Evolutionary conservation across 2,797 vertebrate genomes (phyloP).

Genomic region (Heteromormyrus szaboi): DNA sequence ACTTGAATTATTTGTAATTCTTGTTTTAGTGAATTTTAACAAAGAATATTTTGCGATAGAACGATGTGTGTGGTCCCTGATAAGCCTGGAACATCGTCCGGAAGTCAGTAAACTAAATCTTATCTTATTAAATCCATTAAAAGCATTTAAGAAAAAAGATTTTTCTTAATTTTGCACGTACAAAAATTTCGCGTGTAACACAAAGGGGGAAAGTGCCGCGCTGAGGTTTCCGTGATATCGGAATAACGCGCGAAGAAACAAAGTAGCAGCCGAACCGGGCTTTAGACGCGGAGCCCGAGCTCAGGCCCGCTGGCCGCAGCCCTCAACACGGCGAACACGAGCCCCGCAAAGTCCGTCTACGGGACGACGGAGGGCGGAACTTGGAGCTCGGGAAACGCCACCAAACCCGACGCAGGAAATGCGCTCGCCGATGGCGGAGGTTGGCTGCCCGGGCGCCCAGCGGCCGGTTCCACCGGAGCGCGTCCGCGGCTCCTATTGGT

Average conservation of each 20-base stretch:
- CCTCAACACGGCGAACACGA: neutral
- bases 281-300: neutral
- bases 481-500: constrained; percentile 36
- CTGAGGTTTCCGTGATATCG: neutral
- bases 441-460: neutral
- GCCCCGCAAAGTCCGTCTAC: neutral
- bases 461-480: neutral
- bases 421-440: neutral
- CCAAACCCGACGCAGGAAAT: neutral
- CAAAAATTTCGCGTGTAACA: neutral
- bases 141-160: neutral
- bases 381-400: neutral
- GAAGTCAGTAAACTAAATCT: neutral
- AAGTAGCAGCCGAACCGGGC: neutral
- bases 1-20: neutral
- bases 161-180: neutral
- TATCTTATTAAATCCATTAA: neutral
- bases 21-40: neutral
- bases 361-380: neutral
- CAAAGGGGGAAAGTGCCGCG: neutral
- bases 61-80: neutral
- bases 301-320: neutral
- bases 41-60: neutral
- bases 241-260: neutral
- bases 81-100: neutral